Base-by-base conservation (phyloP, 2,113 vertebrate genomes). In the Triplophysa tibetana region DNA sequence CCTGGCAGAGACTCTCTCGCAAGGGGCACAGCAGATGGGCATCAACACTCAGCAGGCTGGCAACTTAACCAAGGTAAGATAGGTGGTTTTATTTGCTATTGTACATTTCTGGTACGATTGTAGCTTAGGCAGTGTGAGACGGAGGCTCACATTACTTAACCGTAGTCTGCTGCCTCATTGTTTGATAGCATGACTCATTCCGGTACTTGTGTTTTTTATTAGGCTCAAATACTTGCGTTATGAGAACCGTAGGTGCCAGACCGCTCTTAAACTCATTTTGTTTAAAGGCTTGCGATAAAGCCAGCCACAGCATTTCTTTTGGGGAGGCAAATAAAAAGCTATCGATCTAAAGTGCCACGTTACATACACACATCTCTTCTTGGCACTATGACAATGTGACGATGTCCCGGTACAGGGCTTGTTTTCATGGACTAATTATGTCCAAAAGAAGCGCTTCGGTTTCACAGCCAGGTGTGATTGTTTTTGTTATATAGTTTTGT, bases 31-130 rank as follows among this genome's bases (percentile, higher is more conserved):
- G 69, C 95, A 95, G 89, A 96, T 98, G 93, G 90, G 95, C 83
- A 92, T 98, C 84, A 94, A 90, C 82, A 81, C 79, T 8, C 84
- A 85, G 45, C 84, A 85, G 66, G 56, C 68, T 2, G 65, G 81
- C 90, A 94, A 92, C 91, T 94, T 98, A 90, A 92, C 92, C 88
- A 99, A 99, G 95, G 98, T 99, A 92, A 91, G 95, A 92, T 77
- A 1, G 10, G 16, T 24, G 11, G 16, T 33, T 75, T 75, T 38
- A 38, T 69, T 50, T 76, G 4, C 56, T 68, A 19, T 24, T 16
- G 21, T 50, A 38, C 16, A 19, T 58, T 38, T 38, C 6, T 38
- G 33, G 33, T 38, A 38, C 33, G 33, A 38, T 38, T 38, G 33
- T 38, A 45, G 43, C 2, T 6, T 45, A 45, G 43, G 43, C 50